phyloP scores from a whole-genome alignment of 1,140 invertebrate genomes.

The Chymomyza costata region DNA sequence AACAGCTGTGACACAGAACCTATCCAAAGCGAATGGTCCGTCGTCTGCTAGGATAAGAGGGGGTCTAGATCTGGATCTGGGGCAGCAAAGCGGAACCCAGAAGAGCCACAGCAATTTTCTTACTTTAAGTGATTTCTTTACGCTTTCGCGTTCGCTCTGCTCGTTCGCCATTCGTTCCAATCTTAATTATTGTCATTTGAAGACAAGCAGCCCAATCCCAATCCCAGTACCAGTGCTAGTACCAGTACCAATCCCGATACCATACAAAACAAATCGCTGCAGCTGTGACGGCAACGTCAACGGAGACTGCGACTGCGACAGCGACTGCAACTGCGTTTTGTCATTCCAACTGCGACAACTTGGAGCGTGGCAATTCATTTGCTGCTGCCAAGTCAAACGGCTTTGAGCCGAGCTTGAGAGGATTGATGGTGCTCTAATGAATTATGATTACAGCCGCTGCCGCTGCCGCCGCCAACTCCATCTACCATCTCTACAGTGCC shows the following conservation, averaged over 20 bases:
- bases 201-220: conserved; percentile 4
- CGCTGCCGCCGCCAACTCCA: conserved; percentile 8
- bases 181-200: conserved; percentile 58
- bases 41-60: neutral
- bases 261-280: too few relatives aligned
- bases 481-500: conserved; percentile 13
- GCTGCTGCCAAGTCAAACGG: conserved; percentile 53
- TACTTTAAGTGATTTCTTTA: conserved; percentile 58
- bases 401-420: neutral
- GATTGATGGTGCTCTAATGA: conserved; percentile 58
- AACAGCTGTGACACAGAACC: conserved; percentile 33
- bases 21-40: neutral
- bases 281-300: too few relatives aligned
- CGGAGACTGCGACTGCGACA: conserved; percentile 7
- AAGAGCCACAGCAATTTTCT: conserved; percentile 35
- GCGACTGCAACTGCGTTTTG: conserved; percentile 11
- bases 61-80: neutral
- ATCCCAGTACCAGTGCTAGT: conserved; percentile 26
- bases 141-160: conserved; percentile 44
- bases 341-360: conserved; percentile 10
- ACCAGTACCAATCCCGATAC: too few relatives aligned
- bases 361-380: conserved; percentile 34
- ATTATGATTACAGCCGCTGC: conserved; percentile 44
- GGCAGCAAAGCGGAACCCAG: conserved; percentile 26
- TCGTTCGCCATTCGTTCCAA: conserved; percentile 46